Evolutionary conservation across 2,888 invertebrate species (phyloP).

Genomic region (Nemapogon koenigi): DNA sequence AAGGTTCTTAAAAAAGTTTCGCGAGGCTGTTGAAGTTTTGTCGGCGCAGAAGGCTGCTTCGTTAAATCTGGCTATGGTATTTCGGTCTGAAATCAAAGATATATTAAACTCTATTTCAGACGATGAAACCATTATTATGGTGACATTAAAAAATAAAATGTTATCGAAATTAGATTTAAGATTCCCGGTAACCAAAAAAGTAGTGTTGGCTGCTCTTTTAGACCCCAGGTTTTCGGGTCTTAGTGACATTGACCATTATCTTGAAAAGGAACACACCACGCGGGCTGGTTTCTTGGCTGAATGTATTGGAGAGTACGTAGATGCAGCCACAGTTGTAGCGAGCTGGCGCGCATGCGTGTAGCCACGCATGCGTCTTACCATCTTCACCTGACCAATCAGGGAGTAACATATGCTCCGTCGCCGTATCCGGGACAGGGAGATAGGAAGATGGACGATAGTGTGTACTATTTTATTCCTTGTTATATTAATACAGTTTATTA

Average conservation of each 20-base stretch:
- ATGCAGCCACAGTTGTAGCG: no score
- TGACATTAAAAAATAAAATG: neutral
- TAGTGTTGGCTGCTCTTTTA: neutral
- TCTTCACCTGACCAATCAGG: no score
- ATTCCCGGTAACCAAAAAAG: neutral
- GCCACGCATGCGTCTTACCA: no score
- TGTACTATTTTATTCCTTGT: no score
- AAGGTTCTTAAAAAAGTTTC: constrained; percentile 4
- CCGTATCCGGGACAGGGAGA: no score
- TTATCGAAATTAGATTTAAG: neutral
- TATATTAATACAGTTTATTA: no score
- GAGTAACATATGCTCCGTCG: no score
- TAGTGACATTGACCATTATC: neutral
- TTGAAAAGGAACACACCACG: neutral
- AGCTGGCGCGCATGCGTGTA: no score
- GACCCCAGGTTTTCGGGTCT: neutral
- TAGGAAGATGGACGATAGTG: no score
- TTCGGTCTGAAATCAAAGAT: neutral
- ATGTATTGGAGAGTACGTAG: no score
- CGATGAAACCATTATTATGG: neutral
- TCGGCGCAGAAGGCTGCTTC: neutral
- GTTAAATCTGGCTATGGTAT: neutral
- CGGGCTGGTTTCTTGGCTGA: neutral
- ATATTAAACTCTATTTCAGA: neutral
- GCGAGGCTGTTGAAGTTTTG: constrained; percentile 6